Evolutionary conservation across 2,888 invertebrate genomes (phyloP).

Genomic region (Nyleta sp.): DNA sequence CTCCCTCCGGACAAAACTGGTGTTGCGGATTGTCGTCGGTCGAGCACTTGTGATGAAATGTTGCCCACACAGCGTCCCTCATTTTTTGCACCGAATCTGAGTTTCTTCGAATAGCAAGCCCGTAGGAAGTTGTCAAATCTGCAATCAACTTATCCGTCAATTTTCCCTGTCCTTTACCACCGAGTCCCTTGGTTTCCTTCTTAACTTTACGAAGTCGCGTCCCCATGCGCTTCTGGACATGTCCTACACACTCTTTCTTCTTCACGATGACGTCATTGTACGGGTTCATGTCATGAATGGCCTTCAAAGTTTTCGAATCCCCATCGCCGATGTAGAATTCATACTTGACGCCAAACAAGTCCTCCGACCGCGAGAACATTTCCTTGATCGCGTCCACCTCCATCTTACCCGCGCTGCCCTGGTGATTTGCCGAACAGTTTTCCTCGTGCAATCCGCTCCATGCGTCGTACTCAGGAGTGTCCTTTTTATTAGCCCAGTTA

Average conservation of each 20-base stretch:
- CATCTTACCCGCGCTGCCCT: not conserved
- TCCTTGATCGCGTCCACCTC: not conserved
- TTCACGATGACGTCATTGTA: too few relatives aligned
- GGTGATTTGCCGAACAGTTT: conserved; percentile 4
- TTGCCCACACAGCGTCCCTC: conserved; percentile 28
- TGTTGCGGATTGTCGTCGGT: conserved; percentile 68
- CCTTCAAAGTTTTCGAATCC: conserved; percentile 1
- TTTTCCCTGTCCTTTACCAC: conserved; percentile 1
- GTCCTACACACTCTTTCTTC: not conserved
- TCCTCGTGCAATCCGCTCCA: conserved; percentile 5
- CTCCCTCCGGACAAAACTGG: conserved; percentile 67
- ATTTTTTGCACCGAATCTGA: conserved; percentile 51
- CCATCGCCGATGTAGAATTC: not conserved
- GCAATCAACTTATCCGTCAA: conserved; percentile 7
- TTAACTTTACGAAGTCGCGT: conserved; percentile 5
- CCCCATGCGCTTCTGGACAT: conserved; percentile 2
- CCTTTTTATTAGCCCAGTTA: not conserved
- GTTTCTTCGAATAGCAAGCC: conserved; percentile 66
- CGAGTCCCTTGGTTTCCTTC: not conserved
- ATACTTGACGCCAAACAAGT: not conserved
- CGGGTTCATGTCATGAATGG: not conserved
- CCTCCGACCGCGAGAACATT: conserved; percentile 7
- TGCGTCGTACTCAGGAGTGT: not conserved
- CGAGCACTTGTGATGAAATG: conserved; percentile 36
- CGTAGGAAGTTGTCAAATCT: conserved; percentile 24